Evolutionary conservation across 2,113 vertebrate genomes (phyloP), one percentile per base, ranked within the genome.

Genomic region (Hypomesus transpacificus): DNA sequence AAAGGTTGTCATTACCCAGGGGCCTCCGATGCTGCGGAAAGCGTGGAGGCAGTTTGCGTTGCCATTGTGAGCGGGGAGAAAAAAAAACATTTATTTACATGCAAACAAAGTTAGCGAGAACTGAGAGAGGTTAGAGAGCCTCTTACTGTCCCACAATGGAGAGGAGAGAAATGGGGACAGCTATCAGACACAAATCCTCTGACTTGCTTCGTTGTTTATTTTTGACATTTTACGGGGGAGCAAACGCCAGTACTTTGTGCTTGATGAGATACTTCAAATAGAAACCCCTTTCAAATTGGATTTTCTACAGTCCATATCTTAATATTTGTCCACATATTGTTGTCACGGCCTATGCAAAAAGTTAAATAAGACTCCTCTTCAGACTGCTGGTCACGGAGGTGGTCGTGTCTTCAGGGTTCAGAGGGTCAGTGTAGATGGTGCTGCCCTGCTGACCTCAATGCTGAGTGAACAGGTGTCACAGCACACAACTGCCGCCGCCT

Each of bases 401-500:
- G 39, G 39, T 7, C 39, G 39, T 46, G 39, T 46, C 39, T 46
- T 46, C 39, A 46, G 8, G 39, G 39, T 13, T 46, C 39, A 46
- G 8, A 11, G 39, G 13, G 39, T 46, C 39, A 13, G 7, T 46
- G 39, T 46, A 46, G 39, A 46, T 80, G 72, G 84, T 3, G 61
- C 39, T 70, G 69, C 13, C 14, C 71, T 74, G 66, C 68, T 81
- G 22, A 86, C 77, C 70, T 84, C 76, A 54, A 86, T 79, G 68
- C 82, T 84, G 68, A 86, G 82, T 1, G 85, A 86, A 63, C 85
- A 86, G 34, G 82, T 84, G 54, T 84, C 75, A 34, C 85, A 86
- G 66, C 80, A 86, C 46, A 86, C 73, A 16, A 83, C 66, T 0
- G 73, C 78, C 2, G 39, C 75, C 26, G 46, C 79, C 16, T 52